These are phyloP conservation scores for Boulengerochromis microlepis DNA, from an alignment of 2,113 vertebrate species.

Conservation along the genomic window DNA sequence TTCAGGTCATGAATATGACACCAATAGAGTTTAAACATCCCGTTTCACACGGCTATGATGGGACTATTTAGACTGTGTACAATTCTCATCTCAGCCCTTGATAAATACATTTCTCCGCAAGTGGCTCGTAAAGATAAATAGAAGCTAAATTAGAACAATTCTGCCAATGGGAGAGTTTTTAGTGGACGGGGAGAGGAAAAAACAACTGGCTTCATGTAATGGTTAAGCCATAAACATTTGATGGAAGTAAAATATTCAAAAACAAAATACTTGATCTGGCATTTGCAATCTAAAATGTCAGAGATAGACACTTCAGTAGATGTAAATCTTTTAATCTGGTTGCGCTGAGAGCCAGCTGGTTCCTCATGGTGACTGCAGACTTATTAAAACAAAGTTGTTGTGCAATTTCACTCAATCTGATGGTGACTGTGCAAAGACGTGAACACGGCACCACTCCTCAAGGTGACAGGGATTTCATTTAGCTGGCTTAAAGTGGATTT, in stretches of 20 bases:
- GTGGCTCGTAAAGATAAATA: conserved; percentile 52
- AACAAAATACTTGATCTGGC: neutral
- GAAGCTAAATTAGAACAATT: conserved; percentile 26
- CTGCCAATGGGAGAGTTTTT: conserved; percentile 15
- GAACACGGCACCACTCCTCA: conserved; percentile 3
- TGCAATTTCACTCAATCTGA: conserved; percentile 24
- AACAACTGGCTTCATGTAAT: neutral
- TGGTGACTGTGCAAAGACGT: neutral
- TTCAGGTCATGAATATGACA: conserved; percentile 50
- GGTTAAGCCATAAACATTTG: conserved; percentile 8
- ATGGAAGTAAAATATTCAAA: neutral
- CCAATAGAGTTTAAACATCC: conserved; percentile 57
- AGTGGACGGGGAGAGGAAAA: neutral
- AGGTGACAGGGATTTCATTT: conserved; percentile 7
- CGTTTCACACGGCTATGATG: conserved; percentile 56
- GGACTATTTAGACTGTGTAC: conserved; percentile 43
- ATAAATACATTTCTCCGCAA: conserved; percentile 55
- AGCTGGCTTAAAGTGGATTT: conserved; percentile 25
- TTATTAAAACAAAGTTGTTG: conserved; percentile 8
- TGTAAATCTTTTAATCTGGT: neutral
- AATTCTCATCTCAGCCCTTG: neutral
- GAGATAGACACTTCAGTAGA: neutral
- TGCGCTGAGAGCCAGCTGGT: neutral
- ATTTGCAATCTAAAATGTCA: neutral
- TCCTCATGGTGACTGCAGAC: neutral